A percentile compares a stretch with the other conserved stretches of the same genome.
Conservation (phyloP, 2,113 vertebrate genomes). For the Pangasianodon hypophthalmus region DNA sequence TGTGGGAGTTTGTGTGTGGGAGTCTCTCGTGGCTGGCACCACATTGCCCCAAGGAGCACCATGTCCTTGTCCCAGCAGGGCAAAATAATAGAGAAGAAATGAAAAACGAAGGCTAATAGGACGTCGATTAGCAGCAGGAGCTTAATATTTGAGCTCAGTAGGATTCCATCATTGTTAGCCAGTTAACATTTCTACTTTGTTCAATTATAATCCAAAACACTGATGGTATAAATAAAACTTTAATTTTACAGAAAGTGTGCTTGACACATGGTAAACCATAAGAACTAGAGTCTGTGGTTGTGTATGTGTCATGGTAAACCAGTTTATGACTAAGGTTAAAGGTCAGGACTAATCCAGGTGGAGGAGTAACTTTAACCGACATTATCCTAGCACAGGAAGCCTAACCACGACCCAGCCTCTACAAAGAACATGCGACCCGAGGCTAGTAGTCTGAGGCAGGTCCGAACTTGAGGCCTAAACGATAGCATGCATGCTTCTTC, state of each 20-base stretch:
- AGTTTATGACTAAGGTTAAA: slow-evolving; percentile 63
- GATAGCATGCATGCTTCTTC: slow-evolving; percentile 88
- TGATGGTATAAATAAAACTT: not conserved
- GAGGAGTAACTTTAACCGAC: slow-evolving; percentile 55
- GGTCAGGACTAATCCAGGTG: slow-evolving; percentile 66
- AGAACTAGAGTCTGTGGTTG: not conserved
- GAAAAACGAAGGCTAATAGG: not conserved
- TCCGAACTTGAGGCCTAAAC: slow-evolving; percentile 80
- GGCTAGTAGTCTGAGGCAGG: slow-evolving; percentile 67
- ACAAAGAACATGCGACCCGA: slow-evolving; percentile 69
- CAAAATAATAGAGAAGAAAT: not conserved
- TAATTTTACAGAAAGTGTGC: not conserved
- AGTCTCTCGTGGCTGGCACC: slow-evolving; percentile 70
- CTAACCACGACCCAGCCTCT: slow-evolving; percentile 76
- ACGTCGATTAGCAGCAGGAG: not conserved
- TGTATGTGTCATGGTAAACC: slow-evolving; percentile 5
- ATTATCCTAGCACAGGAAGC: slow-evolving; percentile 73
- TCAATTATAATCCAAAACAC: not conserved
- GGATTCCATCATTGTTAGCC: not conserved
- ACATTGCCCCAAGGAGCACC: slow-evolving; percentile 4
- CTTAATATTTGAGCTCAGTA: not conserved
- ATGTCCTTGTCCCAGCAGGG: not conserved
- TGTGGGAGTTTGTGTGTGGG: slow-evolving; percentile 49
- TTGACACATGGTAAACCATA: not conserved
- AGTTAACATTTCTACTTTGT: not conserved